Base-by-base conservation (phyloP, 2,797 vertebrate genomes). In the Enoplosus armatus region DNA sequence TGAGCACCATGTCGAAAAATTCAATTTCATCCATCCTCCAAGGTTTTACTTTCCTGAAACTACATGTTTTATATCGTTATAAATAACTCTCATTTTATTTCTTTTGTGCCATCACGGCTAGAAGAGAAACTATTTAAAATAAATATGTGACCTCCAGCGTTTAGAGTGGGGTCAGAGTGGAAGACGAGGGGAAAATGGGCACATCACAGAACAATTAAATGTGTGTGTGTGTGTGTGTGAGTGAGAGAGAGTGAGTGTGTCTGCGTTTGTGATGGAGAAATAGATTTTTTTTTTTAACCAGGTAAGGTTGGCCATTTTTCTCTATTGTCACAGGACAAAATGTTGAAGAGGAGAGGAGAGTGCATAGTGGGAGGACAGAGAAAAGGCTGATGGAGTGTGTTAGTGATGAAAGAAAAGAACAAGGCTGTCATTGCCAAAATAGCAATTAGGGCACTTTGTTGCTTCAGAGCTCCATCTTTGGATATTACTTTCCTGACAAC, bases 81-180 rank as follows among this genome's bases (percentile, higher is more conserved):
- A 93, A 93, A 94, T 91, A 89, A 90, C 84, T 79, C 64, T 0
- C 62, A 65, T 86, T 89, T 89, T 84, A 92, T 92, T 80, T 84
- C 82, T 84, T 85, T 87, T 85, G 72, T 82, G 77, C 56, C 62
- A 29, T 66, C 22, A 1, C 5, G 0, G 67, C 64, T 31, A 27
- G 43, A 79, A 86, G 81, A 83, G 83, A 82, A 87, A 83, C 83
- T 82, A 78, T 82, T 89, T 68, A 74, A 80, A 92, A 86, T 87
- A 83, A 80, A 91, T 85, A 72, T 11, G 88, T 80, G 86, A 90
- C 90, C 88, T 89, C 81, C 79, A 81, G 82, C 78, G 2, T 82
- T 89, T 76, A 24, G 69, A 74, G 56, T 24, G 61, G 85, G 87
- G 18, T 84, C 51, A 35, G 72, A 75, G 69, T 43, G 54, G 55